Conservation (phyloP, 2,888 invertebrate species). For the Rhyacophila evoluta region DNA sequence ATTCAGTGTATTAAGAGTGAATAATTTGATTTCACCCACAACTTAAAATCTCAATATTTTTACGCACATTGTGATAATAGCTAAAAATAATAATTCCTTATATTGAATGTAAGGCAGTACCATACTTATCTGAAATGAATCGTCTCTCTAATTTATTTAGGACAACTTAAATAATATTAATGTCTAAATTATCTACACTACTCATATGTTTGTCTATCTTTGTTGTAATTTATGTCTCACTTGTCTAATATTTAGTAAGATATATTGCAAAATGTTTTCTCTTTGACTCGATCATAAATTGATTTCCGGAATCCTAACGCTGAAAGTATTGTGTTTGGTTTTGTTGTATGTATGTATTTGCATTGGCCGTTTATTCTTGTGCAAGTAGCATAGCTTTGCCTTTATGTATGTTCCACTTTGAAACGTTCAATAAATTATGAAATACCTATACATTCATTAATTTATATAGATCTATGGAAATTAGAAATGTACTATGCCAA, state of each 20-base stretch:
- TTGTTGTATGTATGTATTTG: constrained; percentile 52
- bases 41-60: constrained; percentile 54
- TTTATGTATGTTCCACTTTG: constrained; percentile 44
- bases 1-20: constrained; percentile 40
- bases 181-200: constrained; percentile 53
- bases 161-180: constrained; percentile 51
- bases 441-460: constrained; percentile 21
- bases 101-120: constrained; percentile 52
- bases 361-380: constrained; percentile 52
- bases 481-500: constrained; percentile 24
- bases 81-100: constrained; percentile 54
- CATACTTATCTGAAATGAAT: constrained; percentile 51
- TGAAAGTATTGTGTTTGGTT: constrained; percentile 51
- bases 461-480: constrained; percentile 19
- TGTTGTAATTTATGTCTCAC: constrained; percentile 55
- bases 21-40: constrained; percentile 39
- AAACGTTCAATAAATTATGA: constrained; percentile 38
- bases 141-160: constrained; percentile 55
- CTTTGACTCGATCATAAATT: constrained; percentile 44
- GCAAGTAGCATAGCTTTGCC: constrained; percentile 53
- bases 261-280: constrained; percentile 49
- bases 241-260: constrained; percentile 52
- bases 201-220: constrained; percentile 54
- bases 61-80: constrained; percentile 56
- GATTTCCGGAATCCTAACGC: constrained; percentile 42